Evolutionary conservation across 2,797 vertebrate genomes (phyloP), one percentile per base, ranked within the genome.

Genomic region (Mergus octosetaceus): DNA sequence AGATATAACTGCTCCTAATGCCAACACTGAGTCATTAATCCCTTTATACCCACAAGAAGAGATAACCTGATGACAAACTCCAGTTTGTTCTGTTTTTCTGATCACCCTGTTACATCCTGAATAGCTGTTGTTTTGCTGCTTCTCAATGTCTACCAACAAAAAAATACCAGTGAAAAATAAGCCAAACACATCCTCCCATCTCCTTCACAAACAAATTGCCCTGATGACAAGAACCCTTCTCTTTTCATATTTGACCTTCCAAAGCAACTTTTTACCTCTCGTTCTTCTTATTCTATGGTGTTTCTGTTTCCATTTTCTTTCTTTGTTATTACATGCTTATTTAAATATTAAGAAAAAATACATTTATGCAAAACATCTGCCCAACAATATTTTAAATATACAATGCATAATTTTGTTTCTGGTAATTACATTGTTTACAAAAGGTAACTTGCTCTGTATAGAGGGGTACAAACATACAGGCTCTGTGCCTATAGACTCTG

Each of bases 1-100:
- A 94, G 65, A 77, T 49, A 77, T 34, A 96, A 92, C 57, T 82
- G 89, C 71, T 89, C 85, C 41, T 94, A 95, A 88, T 77, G 78
- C 58, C 36, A 81, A 41, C 27, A 38, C 24, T 58, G 54, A 89
- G 58, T 89, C 78, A 83, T 82, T 94, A 96, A 95, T 95, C 88
- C 41, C 41, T 93, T 95, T 93, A 86, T 43, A 92, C 7, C 27
- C 34, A 39, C 64, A 87, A 69, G 56, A 87, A 92, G 49, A 85
- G 81, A 51, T 12, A 93, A 93, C 61, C 47, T 83, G 90, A 90
- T 80, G 78, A 49, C 58, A 91, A 94, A 94, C 87, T 92, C 69
- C 38, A 92, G 53, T 78, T 90, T 72, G 49, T 65, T 69, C 88
- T 87, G 61, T 11, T 88, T 93, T 93, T 92, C 2, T 1, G 45